Conservation (phyloP, 2,113 vertebrate genomes). For the Apus apus region DNA sequence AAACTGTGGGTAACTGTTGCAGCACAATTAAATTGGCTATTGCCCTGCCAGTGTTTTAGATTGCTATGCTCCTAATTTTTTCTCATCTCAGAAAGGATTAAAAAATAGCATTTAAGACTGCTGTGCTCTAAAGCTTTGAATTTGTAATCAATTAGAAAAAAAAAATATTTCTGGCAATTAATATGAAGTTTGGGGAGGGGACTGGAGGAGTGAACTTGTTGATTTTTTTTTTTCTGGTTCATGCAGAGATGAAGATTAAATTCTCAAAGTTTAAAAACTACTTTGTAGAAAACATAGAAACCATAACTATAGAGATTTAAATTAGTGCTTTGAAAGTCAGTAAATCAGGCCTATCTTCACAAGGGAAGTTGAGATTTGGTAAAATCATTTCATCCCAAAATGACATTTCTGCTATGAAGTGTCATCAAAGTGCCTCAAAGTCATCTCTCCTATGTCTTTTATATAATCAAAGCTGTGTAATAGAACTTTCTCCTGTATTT, state of each 20-base stretch:
- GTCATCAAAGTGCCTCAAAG: neutral
- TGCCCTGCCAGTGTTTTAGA: neutral
- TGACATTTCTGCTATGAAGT: neutral
- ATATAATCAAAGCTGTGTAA: neutral
- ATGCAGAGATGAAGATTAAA: neutral
- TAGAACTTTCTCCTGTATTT: neutral
- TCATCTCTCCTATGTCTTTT: neutral
- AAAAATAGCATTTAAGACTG: neutral
- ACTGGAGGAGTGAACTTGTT: neutral
- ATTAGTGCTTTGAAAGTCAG: conserved; percentile 9
- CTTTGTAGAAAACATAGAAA: neutral
- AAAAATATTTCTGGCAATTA: neutral
- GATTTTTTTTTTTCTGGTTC: neutral
- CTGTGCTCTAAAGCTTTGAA: neutral
- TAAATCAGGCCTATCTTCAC: conserved; percentile 5
- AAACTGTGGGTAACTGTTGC: neutral
- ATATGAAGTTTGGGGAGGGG: neutral
- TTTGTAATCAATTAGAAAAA: neutral
- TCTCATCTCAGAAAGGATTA: neutral
- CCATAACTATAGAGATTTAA: neutral
- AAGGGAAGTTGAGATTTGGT: neutral
- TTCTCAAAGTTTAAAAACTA: neutral
- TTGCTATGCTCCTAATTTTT: neutral
- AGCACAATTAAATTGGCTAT: neutral
- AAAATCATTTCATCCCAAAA: neutral